phyloP scores from a whole-genome alignment of 2,888 invertebrate genomes.

The Chironomus tentans region DNA sequence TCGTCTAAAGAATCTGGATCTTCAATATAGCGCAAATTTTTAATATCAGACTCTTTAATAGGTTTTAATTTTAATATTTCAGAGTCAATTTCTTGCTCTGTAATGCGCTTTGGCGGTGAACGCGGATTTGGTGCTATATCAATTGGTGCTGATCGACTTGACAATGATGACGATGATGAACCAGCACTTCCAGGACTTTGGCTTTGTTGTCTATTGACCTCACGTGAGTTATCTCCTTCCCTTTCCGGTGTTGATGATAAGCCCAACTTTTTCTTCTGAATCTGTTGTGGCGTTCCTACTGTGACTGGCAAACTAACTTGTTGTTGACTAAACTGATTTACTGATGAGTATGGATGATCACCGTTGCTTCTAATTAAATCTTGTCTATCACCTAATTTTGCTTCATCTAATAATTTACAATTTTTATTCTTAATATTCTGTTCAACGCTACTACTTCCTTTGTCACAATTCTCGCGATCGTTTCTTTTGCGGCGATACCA shows the following conservation, averaged over 20 bases:
- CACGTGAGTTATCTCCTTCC: constrained; percentile 27
- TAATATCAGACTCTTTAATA: constrained; percentile 34
- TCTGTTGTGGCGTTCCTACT: constrained; percentile 18
- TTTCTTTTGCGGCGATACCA: constrained; percentile 73
- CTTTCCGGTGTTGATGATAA: constrained; percentile 28
- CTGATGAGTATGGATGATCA: constrained; percentile 32
- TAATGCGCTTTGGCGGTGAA: constrained; percentile 50
- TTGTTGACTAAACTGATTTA: constrained; percentile 25
- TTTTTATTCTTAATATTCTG: not conserved
- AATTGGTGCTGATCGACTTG: constrained; percentile 58
- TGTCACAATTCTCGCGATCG: constrained; percentile 64
- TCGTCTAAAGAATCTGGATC: constrained; percentile 28
- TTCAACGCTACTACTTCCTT: constrained; percentile 49
- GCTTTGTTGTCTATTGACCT: constrained; percentile 28
- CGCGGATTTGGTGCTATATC: constrained; percentile 53
- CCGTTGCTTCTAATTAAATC: constrained; percentile 32
- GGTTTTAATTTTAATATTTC: constrained; percentile 45
- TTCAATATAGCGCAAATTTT: constrained; percentile 30
- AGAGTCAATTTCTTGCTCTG: constrained; percentile 58
- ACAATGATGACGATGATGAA: constrained; percentile 27
- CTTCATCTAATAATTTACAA: constrained; percentile 27
- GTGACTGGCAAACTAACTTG: constrained; percentile 11
- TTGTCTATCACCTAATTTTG: constrained; percentile 20
- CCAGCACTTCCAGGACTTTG: constrained; percentile 28
- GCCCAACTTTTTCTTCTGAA: constrained; percentile 18